These are phyloP conservation scores for Lepidochrysops patricia DNA, from an alignment of 2,888 invertebrate genomes.

Conservation along the genomic window DNA sequence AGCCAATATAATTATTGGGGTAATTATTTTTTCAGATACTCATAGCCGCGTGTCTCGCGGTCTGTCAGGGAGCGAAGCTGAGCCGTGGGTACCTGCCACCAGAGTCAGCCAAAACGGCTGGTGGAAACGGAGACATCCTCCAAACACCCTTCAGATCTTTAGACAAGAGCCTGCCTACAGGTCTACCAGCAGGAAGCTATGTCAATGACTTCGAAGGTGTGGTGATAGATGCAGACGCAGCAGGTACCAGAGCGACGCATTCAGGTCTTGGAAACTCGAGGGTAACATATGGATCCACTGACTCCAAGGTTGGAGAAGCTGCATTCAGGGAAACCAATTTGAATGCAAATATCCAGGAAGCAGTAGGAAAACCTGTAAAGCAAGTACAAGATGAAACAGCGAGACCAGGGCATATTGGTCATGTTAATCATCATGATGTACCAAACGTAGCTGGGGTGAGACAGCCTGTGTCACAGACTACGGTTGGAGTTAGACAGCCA, in stretches of 20 bases:
- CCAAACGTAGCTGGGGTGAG: slow-evolving; percentile 1
- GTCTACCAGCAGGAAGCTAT: slow-evolving; percentile 46
- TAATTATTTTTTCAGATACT: slow-evolving; percentile 37
- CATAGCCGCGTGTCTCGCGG: slow-evolving; percentile 52
- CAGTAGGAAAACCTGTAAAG: too few relatives aligned
- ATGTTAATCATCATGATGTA: neutral
- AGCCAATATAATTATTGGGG: too few relatives aligned
- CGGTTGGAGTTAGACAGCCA: too few relatives aligned
- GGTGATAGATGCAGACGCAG: slow-evolving; percentile 54
- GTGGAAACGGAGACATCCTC: slow-evolving; percentile 44
- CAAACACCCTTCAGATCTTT: slow-evolving; percentile 36
- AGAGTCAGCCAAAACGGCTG: slow-evolving; percentile 45
- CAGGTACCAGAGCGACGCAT: slow-evolving; percentile 45
- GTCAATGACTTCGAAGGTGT: slow-evolving; percentile 57
- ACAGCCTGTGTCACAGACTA: too few relatives aligned
- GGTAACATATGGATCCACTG: slow-evolving; percentile 49
- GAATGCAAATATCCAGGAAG: slow-evolving; percentile 28
- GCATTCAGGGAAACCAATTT: slow-evolving; percentile 37
- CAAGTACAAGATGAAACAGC: slow-evolving; percentile 16
- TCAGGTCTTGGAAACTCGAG: slow-evolving; percentile 53
- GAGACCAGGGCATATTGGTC: neutral
- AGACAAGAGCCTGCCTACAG: slow-evolving; percentile 5
- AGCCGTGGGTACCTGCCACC: slow-evolving; percentile 54
- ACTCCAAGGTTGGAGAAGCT: slow-evolving; percentile 62
- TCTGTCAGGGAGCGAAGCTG: slow-evolving; percentile 51